These are phyloP conservation scores for Liparis tanakae DNA, from an alignment of 2,797 vertebrate genomes.

Conservation along the genomic window DNA sequence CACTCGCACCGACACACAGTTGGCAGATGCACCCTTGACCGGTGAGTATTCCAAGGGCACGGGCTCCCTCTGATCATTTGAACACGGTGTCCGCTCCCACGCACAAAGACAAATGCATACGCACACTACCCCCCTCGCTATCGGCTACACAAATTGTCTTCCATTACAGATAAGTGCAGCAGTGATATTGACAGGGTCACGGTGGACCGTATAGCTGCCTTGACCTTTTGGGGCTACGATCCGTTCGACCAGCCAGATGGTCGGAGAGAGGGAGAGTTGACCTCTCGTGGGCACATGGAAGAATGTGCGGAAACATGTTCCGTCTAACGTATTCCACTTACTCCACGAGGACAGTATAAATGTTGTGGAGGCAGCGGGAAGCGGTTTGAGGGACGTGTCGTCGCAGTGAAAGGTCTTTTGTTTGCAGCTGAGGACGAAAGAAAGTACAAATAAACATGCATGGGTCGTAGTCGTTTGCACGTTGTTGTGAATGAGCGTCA, in stretches of 20 bases:
- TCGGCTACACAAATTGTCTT: conserved; percentile 61
- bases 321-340: conserved; percentile 2
- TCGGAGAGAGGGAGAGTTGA: conserved; percentile 3
- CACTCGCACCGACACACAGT: conserved; percentile 31
- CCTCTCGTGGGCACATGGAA: background rate
- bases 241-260: conserved; percentile 67
- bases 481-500: conserved; percentile 9
- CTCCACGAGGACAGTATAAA: conserved; percentile 5
- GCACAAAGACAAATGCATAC: conserved; percentile 37
- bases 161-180: conserved; percentile 75
- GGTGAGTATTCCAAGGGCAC: conserved; percentile 62
- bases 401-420: conserved; percentile 29
- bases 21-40: conserved; percentile 54
- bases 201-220: conserved; percentile 30
- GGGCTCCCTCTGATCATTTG: conserved; percentile 27
- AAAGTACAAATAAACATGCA: conserved; percentile 32
- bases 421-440: background rate
- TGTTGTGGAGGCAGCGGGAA: background rate
- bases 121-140: conserved; percentile 23
- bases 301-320: background rate
- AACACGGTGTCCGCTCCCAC: conserved; percentile 32
- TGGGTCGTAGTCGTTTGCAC: background rate
- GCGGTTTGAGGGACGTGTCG: background rate
- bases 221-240: conserved; percentile 62
- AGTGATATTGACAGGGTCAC: conserved; percentile 67